These are phyloP conservation scores for Sinella curviseta DNA, from an alignment of 1,140 invertebrate species.

Conservation along the genomic window DNA sequence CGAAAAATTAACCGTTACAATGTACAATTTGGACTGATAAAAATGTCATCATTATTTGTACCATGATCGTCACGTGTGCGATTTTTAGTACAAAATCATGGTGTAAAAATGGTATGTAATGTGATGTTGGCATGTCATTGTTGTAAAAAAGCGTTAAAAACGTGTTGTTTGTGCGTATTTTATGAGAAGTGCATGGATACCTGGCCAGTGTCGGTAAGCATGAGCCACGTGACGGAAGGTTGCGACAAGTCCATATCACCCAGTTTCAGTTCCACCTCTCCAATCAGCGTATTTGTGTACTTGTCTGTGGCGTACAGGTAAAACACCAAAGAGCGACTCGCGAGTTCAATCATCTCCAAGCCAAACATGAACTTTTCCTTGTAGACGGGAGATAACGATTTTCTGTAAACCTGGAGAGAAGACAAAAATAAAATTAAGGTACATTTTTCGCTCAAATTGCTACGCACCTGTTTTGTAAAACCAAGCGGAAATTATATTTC, in stretches of 20 bases:
- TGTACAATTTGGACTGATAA: too few species aligned
- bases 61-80: too few species aligned
- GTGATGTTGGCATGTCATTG: not conserved
- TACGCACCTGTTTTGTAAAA: too few species aligned
- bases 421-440: slow-evolving; percentile 22
- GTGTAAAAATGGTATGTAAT: too few species aligned
- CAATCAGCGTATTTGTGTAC: slow-evolving; percentile 65
- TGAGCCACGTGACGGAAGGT: slow-evolving; percentile 65
- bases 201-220: slow-evolving; percentile 64
- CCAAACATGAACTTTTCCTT: slow-evolving; percentile 74
- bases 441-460: not conserved
- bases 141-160: not conserved
- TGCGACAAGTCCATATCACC: slow-evolving; percentile 63
- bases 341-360: slow-evolving; percentile 62
- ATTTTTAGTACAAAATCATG: too few species aligned
- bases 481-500: not conserved
- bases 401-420: slow-evolving; percentile 61
- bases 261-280: slow-evolving; percentile 65
- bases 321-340: slow-evolving; percentile 60
- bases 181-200: slow-evolving; percentile 52
- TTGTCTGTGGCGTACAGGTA: slow-evolving; percentile 66
- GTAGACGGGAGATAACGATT: slow-evolving; percentile 68
- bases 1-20: too few species aligned
- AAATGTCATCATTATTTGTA: too few species aligned
- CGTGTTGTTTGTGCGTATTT: too few species aligned